phyloP scores from a whole-genome alignment of 2,888 invertebrate genomes.

The Melinaea menophilus region DNA sequence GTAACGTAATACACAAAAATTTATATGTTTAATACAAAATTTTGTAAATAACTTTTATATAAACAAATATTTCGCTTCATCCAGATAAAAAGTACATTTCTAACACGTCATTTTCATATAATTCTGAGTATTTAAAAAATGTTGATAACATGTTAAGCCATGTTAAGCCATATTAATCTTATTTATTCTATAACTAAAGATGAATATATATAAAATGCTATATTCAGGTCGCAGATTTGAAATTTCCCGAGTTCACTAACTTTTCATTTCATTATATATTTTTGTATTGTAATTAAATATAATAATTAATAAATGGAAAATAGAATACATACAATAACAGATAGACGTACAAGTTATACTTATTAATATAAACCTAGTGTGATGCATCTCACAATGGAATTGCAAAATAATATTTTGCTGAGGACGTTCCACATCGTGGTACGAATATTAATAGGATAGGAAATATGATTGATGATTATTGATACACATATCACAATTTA shows the following conservation, averaged over 20 bases:
- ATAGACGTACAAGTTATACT: not conserved
- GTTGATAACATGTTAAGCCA: too few relatives aligned
- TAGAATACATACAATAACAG: not conserved
- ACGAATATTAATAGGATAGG: constrained; percentile 21
- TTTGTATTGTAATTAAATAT: not conserved
- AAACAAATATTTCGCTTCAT: too few relatives aligned
- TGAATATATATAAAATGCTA: too few relatives aligned
- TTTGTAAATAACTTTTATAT: too few relatives aligned
- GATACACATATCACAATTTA: not conserved
- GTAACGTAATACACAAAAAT: not conserved
- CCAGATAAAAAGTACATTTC: too few relatives aligned
- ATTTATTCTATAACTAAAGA: too few relatives aligned
- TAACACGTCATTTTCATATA: too few relatives aligned
- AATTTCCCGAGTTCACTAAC: too few relatives aligned
- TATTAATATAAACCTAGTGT: not conserved
- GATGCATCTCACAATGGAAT: constrained; percentile 9
- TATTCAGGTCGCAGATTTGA: too few relatives aligned
- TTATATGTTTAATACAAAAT: not conserved
- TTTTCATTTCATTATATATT: too few relatives aligned
- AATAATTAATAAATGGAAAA: not conserved
- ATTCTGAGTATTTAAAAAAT: too few relatives aligned
- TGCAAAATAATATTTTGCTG: constrained; percentile 15
- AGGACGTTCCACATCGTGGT: constrained; percentile 21
- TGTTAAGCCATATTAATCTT: too few relatives aligned
- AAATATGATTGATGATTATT: constrained; percentile 18